Conservation (phyloP, 1,140 invertebrate species). For the Streblospio benedicti region DNA sequence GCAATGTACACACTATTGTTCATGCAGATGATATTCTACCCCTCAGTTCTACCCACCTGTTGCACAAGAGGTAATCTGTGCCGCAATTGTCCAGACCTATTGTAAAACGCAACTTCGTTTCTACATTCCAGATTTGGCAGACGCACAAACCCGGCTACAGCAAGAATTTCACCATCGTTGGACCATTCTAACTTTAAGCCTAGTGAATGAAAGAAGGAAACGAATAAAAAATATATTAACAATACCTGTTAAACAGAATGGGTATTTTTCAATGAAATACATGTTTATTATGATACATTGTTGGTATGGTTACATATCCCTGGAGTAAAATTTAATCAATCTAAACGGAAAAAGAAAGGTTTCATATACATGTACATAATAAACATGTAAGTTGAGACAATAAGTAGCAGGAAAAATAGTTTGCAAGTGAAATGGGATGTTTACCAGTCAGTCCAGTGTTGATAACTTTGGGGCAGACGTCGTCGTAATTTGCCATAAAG, state of each 20-base stretch:
- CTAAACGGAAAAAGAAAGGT: too few species aligned
- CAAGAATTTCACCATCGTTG: conserved; percentile 82
- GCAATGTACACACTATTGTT: too few species aligned
- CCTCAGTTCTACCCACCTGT: conserved; percentile 54
- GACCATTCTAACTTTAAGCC: conserved; percentile 80
- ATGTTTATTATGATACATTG: too few species aligned
- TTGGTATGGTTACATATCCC: too few species aligned
- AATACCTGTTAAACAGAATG: too few species aligned
- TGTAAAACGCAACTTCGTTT: conserved; percentile 46
- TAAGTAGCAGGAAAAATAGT: too few species aligned
- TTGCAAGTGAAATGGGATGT: too few species aligned
- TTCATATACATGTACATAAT: too few species aligned
- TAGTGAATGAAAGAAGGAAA: conserved; percentile 22
- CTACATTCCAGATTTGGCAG: conserved; percentile 35
- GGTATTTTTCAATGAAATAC: too few species aligned
- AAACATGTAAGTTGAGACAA: too few species aligned
- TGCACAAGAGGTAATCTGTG: conserved; percentile 68
- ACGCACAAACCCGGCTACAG: conserved; percentile 66
- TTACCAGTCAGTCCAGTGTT: conserved; percentile 67
- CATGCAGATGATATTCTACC: too few species aligned
- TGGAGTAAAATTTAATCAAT: too few species aligned
- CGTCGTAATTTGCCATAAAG: conserved; percentile 82
- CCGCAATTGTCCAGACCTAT: conserved; percentile 36
- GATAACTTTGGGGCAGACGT: conserved; percentile 76
- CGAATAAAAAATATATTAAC: not conserved